Conservation (phyloP, 2,113 vertebrate species). For the Eulacestoma nigropectus region DNA sequence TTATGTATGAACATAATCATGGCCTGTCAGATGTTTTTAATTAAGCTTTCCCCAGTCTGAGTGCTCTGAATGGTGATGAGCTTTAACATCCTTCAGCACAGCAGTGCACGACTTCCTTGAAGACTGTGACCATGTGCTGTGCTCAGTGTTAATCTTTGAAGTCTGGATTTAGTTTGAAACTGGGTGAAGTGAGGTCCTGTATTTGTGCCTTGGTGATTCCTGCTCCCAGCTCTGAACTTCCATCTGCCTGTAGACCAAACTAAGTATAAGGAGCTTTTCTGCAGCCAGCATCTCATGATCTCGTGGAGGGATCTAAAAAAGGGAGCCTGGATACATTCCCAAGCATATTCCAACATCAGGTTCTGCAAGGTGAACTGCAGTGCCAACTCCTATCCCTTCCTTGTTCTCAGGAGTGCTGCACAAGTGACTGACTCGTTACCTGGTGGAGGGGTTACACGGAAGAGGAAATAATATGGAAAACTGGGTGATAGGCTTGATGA, state of each 20-base stretch:
- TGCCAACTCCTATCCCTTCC: not conserved
- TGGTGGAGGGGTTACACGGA: not conserved
- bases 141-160: not conserved
- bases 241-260: not conserved
- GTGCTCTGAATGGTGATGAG: conserved; percentile 10
- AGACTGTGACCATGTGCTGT: not conserved
- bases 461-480: not conserved
- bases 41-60: conserved; percentile 42
- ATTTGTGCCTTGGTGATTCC: not conserved
- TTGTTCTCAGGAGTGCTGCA: not conserved
- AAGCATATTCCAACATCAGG: not conserved
- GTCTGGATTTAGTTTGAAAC: not conserved
- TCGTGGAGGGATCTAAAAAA: not conserved
- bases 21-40: conserved; percentile 43
- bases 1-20: conserved; percentile 35
- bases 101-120: not conserved
- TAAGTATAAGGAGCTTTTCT: not conserved
- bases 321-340: not conserved
- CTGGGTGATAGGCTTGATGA: not conserved
- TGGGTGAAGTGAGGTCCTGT: not conserved
- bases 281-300: not conserved
- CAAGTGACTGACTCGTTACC: not conserved
- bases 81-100: not conserved
- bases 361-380: conserved; percentile 23
- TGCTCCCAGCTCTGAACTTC: not conserved